Percentiles rank a stretch among this genome's conserved stretches.
These are phyloP conservation scores for Pocillopora meandrina DNA, from an alignment of 92 coral and sea anemone species.

Conservation along the genomic window DNA sequence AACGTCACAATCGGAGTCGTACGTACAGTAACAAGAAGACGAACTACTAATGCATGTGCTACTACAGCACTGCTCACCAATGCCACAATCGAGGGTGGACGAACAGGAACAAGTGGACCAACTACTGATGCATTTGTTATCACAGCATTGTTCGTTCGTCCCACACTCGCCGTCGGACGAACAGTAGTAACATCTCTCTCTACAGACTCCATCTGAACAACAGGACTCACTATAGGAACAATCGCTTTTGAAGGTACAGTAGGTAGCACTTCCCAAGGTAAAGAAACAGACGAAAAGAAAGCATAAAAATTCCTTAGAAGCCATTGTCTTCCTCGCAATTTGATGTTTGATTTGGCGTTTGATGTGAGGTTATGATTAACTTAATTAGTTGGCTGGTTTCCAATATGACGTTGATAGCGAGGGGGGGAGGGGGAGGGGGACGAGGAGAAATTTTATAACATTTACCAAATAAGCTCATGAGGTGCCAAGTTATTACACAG, in stretches of 20 bases:
- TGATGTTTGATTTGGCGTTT: not conserved
- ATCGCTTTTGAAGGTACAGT: not conserved
- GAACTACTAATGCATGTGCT: no score
- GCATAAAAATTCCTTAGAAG: not conserved
- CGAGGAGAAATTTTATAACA: no score
- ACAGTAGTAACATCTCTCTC: not conserved
- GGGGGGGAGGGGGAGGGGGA: no score
- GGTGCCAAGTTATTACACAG: no score
- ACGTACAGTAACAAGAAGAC: no score
- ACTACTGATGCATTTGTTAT: no score
- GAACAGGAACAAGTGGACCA: no score
- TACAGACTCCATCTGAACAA: slow-evolving; percentile 3
- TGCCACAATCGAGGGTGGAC: no score
- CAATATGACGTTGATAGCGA: not conserved
- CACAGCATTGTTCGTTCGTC: not conserved
- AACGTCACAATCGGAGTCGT: no score
- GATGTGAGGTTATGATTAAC: not conserved
- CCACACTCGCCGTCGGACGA: not conserved
- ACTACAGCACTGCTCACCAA: not conserved
- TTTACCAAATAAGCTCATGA: no score
- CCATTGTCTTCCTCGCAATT: not conserved
- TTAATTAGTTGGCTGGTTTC: not conserved
- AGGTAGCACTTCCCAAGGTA: not conserved
- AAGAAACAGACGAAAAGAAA: not conserved
- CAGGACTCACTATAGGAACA: not conserved